Evolutionary conservation across 2,797 vertebrate genomes (phyloP).

Genomic region (Sebastes minor): DNA sequence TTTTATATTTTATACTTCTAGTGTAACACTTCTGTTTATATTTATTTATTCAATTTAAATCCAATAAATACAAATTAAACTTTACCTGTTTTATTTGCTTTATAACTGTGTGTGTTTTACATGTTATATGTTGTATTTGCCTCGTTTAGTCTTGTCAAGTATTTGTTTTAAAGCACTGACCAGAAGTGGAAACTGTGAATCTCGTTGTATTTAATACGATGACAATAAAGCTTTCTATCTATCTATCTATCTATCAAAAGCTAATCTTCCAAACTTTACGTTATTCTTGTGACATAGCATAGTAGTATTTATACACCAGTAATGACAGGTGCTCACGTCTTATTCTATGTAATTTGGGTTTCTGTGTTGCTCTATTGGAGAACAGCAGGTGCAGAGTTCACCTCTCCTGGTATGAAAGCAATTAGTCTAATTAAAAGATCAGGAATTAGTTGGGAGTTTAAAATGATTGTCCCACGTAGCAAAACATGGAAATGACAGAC

Average conservation of each 20-base stretch:
- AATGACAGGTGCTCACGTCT: constrained; percentile 63
- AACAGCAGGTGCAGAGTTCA: constrained; percentile 70
- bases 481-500: constrained; percentile 70
- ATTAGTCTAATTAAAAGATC: constrained; percentile 78
- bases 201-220: no score
- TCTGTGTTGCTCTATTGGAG: neutral
- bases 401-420: constrained; percentile 70
- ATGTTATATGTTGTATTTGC: no score
- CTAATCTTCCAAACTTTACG: neutral
- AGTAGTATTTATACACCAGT: neutral
- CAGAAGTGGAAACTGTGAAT: no score
- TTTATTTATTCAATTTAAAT: no score
- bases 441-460: constrained; percentile 71
- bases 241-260: neutral
- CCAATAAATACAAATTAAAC: no score
- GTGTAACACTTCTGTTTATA: no score
- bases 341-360: constrained; percentile 17
- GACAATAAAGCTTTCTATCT: no score
- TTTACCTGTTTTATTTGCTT: no score
- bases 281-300: constrained; percentile 36
- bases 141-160: no score
- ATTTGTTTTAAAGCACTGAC: no score
- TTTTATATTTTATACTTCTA: no score
- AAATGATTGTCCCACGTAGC: constrained; percentile 59
- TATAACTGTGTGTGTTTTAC: no score